Conservation (phyloP, 2,797 vertebrate genomes). For the Tympanoctomys barrerae region DNA sequence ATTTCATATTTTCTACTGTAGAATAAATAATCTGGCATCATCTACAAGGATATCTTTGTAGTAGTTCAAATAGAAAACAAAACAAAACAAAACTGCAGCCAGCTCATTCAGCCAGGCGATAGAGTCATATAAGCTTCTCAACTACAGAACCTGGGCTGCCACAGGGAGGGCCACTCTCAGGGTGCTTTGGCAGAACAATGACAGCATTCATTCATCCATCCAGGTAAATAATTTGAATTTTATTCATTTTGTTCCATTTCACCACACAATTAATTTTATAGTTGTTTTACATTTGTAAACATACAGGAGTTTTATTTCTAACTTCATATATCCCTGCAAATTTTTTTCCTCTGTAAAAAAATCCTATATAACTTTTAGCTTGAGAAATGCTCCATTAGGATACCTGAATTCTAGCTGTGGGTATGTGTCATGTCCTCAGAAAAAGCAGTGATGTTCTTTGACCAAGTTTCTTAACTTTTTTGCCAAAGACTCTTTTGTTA, state of each 20-base stretch:
- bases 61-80: neutral
- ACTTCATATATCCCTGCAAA: neutral
- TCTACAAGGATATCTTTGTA: neutral
- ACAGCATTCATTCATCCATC: neutral
- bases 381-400: neutral
- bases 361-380: neutral
- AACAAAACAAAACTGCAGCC: neutral
- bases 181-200: neutral
- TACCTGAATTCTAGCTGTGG: neutral
- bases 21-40: neutral
- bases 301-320: neutral
- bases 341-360: neutral
- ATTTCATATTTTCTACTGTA: neutral
- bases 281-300: neutral
- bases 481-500: neutral
- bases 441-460: neutral
- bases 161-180: neutral
- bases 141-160: neutral
- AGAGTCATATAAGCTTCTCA: neutral
- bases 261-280: neutral
- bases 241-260: slow-evolving; percentile 27
- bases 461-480: neutral
- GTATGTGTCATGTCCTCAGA: neutral
- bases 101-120: neutral
- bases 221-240: slow-evolving; percentile 3